These are phyloP conservation scores for Byasa hedistus DNA, from an alignment of 2,888 invertebrate species.

Conservation along the genomic window DNA sequence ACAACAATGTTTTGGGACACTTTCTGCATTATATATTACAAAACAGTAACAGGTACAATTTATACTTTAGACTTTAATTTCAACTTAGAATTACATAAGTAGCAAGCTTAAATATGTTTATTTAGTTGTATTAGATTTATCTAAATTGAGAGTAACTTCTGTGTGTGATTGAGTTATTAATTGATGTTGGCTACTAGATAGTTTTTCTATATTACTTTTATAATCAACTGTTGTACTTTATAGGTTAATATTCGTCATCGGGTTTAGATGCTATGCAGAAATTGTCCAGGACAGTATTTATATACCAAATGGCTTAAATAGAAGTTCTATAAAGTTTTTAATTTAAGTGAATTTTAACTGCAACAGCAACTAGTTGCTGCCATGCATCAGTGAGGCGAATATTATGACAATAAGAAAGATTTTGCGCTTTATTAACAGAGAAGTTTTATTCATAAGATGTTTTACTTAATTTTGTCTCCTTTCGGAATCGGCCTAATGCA, in stretches of 20 bases:
- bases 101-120: neutral
- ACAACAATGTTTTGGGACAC: neutral
- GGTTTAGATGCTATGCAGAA: conserved; percentile 40
- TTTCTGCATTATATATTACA: neutral
- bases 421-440: neutral
- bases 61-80: neutral
- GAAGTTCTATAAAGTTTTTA: conserved; percentile 53
- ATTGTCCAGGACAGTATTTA: conserved; percentile 70
- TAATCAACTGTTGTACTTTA: conserved; percentile 20
- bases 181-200: neutral
- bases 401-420: conserved; percentile 8
- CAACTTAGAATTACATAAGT: neutral
- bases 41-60: neutral
- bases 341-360: conserved; percentile 36
- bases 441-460: neutral
- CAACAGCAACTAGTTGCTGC: conserved; percentile 8
- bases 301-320: conserved; percentile 70
- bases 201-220: neutral
- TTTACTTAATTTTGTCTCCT: neutral
- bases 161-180: neutral
- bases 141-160: neutral
- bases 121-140: neutral
- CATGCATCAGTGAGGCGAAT: conserved; percentile 38
- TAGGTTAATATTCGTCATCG: conserved; percentile 33
- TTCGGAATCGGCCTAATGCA: neutral